phyloP scores from a whole-genome alignment of 1,140 invertebrate species.

The Mycetomoellerius zeteki region DNA sequence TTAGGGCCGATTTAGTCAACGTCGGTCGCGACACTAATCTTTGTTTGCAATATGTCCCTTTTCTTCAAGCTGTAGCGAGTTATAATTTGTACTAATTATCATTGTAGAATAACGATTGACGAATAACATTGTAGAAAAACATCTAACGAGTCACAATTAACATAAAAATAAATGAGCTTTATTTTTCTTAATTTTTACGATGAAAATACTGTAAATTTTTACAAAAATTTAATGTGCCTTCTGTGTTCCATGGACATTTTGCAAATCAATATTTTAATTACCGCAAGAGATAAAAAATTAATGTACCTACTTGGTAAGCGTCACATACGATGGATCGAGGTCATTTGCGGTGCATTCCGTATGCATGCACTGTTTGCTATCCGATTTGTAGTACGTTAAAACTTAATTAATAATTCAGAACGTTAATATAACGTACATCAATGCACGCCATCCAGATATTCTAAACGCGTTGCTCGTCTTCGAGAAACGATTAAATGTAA shows the following conservation, averaged over 20 bases:
- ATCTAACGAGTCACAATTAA: not conserved
- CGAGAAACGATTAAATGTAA: slow-evolving; percentile 1
- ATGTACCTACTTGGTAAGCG: slow-evolving; percentile 67
- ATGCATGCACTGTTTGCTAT: slow-evolving; percentile 64
- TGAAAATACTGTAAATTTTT: not conserved
- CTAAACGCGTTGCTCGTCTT: slow-evolving; percentile 16
- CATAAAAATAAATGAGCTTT: not conserved
- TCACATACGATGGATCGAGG: slow-evolving; percentile 67
- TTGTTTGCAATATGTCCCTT: not conserved
- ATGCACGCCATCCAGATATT: not conserved
- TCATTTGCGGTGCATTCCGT: slow-evolving; percentile 71
- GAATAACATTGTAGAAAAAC: too few species aligned
- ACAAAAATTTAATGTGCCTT: not conserved
- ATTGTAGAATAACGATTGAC: not conserved
- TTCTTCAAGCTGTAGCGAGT: not conserved
- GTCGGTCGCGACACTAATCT: slow-evolving; percentile 1
- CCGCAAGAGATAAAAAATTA: slow-evolving; percentile 69
- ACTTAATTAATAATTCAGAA: slow-evolving; percentile 74
- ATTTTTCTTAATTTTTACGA: not conserved
- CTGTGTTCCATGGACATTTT: not conserved
- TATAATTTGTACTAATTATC: not conserved
- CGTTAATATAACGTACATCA: slow-evolving; percentile 63
- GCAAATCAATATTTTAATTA: slow-evolving; percentile 53
- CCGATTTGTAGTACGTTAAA: slow-evolving; percentile 73
- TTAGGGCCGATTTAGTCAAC: slow-evolving; percentile 22